These are phyloP conservation scores for Ophion ellenae DNA, from an alignment of 2,888 invertebrate genomes.

Conservation along the genomic window DNA sequence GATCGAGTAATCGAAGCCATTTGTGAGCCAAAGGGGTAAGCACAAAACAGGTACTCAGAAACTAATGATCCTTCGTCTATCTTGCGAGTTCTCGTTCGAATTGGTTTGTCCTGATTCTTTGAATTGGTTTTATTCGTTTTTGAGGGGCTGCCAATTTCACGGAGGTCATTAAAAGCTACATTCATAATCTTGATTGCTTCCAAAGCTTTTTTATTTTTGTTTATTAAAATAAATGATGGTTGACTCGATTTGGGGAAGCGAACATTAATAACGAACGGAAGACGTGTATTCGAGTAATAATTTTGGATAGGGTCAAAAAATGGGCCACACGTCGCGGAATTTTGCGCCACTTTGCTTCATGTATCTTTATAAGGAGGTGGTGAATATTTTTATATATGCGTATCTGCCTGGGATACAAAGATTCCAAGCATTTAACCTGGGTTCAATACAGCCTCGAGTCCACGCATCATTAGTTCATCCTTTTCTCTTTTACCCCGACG, in stretches of 20 bases:
- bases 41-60: not conserved
- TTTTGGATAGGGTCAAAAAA: too few species aligned
- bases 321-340: too few species aligned
- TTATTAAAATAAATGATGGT: too few species aligned
- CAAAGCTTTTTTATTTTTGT: not conserved
- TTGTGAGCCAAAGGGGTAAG: conserved; percentile 44
- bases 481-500: conserved; percentile 59
- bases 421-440: not conserved
- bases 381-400: too few species aligned
- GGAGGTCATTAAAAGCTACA: conserved; percentile 6
- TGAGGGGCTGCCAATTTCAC: not conserved
- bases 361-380: too few species aligned
- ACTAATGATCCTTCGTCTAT: conserved; percentile 27
- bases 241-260: too few species aligned
- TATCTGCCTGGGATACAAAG: conserved; percentile 5
- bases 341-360: too few species aligned
- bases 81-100: conserved; percentile 29
- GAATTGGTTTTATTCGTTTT: not conserved
- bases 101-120: conserved; percentile 21
- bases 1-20: conserved; percentile 64
- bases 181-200: not conserved
- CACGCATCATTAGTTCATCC: conserved; percentile 65
- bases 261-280: too few species aligned
- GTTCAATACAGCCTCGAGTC: conserved; percentile 22
- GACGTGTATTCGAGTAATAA: too few species aligned